Conservation (phyloP, 2,113 vertebrate species). For the Cavia porcellus region DNA sequence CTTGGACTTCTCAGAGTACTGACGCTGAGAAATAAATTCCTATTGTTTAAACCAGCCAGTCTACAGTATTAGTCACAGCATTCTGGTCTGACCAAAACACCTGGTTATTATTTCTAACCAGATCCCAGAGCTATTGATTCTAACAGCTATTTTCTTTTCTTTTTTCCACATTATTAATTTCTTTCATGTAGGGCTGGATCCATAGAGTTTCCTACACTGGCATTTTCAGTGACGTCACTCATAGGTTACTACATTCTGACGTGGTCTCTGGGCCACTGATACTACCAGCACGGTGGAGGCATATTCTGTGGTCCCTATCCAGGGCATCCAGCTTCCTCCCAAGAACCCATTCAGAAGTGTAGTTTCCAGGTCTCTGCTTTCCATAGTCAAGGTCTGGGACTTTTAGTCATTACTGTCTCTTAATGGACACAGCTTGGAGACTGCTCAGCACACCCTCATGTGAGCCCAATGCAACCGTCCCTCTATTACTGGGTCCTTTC, state of each 20-base stretch:
- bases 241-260: neutral
- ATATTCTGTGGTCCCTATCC: neutral
- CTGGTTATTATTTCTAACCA: neutral
- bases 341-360: neutral
- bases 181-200: neutral
- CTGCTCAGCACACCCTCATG: neutral
- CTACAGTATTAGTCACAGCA: neutral
- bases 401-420: neutral
- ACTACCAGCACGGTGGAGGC: neutral
- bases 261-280: neutral
- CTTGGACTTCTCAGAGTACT: neutral
- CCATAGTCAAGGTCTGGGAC: neutral
- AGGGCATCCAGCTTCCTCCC: neutral
- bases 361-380: neutral
- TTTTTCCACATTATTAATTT: neutral
- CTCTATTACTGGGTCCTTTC: neutral
- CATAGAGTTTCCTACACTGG: neutral
- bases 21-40: neutral
- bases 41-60: neutral
- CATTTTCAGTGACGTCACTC: neutral
- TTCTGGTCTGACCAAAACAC: neutral
- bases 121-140: neutral
- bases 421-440: neutral
- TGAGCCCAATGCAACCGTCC: neutral
- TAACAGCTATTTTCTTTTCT: neutral